Percentiles rank a stretch among this genome's conserved stretches.
phyloP scores from a whole-genome alignment of 2,113 vertebrate genomes.

The Sinosuthora webbiana region DNA sequence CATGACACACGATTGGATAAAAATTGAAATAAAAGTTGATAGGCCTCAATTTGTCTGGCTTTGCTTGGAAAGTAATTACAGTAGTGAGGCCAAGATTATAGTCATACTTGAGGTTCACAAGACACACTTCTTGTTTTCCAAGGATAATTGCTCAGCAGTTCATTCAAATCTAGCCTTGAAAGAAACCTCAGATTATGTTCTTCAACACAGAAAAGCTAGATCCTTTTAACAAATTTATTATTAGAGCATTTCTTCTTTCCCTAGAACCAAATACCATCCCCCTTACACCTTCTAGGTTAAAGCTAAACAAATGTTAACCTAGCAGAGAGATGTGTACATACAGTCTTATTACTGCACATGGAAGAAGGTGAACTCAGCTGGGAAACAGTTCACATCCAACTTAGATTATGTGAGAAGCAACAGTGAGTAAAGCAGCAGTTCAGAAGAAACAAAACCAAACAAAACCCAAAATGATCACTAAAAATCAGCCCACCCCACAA shows the following conservation, averaged over 20 bases:
- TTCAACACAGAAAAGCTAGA: background rate
- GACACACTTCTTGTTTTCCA: background rate
- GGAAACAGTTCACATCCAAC: slow-evolving; percentile 44
- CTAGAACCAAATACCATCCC: background rate
- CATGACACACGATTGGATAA: fast-evolving
- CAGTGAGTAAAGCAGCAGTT: slow-evolving; percentile 8
- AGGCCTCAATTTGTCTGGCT: slow-evolving; percentile 6
- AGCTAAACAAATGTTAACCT: background rate
- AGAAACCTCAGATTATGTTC: background rate
- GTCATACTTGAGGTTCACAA: background rate
- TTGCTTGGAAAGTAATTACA: slow-evolving; percentile 13
- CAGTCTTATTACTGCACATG: background rate
- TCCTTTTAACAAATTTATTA: background rate
- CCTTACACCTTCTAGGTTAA: background rate
- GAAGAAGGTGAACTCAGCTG: slow-evolving; percentile 52
- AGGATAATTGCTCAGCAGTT: background rate
- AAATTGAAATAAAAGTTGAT: background rate
- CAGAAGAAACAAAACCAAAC: background rate
- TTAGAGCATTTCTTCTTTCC: background rate
- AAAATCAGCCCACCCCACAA: background rate
- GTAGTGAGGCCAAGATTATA: background rate
- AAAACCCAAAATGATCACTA: background rate
- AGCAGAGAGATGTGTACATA: background rate
- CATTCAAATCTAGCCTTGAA: background rate
- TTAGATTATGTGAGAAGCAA: slow-evolving; percentile 24